Conservation (phyloP, 2,888 invertebrate genomes). For the Hololepta plana region DNA sequence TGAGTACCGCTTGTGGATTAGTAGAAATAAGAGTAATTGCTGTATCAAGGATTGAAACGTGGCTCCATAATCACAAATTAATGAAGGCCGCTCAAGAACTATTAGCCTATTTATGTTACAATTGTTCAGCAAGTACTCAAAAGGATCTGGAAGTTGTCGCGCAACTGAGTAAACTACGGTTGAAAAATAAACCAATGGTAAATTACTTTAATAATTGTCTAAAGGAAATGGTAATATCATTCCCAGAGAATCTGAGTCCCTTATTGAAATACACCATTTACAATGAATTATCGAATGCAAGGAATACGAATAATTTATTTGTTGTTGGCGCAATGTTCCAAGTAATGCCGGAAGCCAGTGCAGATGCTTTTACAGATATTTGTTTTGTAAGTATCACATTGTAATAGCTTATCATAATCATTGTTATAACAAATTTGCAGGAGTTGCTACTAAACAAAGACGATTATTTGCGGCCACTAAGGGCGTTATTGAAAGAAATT, state of each 20-base stretch:
- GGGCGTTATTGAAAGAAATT: conserved; percentile 75
- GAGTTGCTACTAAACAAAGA: conserved; percentile 76
- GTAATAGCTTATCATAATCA: conserved; percentile 1
- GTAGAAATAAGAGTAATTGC: conserved; percentile 68
- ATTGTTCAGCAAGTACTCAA: conserved; percentile 55
- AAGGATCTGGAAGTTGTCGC: conserved; percentile 58
- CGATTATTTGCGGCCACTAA: conserved; percentile 74
- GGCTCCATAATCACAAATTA: conserved; percentile 92
- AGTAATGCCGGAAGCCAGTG: conserved; percentile 63
- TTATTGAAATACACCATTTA: conserved; percentile 83
- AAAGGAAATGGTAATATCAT: conserved; percentile 72
- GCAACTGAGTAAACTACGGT: conserved; percentile 70
- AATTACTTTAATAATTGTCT: conserved; percentile 78
- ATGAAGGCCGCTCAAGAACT: conserved; percentile 85
- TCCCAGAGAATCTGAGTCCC: conserved; percentile 67
- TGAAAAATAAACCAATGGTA: conserved; percentile 86
- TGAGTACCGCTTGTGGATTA: conserved; percentile 73
- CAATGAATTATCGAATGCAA: conserved; percentile 81
- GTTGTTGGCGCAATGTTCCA: conserved; percentile 80
- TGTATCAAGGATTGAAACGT: conserved; percentile 69
- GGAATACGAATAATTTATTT: conserved; percentile 91
- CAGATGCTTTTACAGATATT: conserved; percentile 68
- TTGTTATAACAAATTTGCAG: conserved; percentile 27
- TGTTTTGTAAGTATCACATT: conserved; percentile 34
- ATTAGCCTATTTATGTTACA: conserved; percentile 76